Evolutionary conservation across 2,888 invertebrate genomes (phyloP).

Genomic region (Andrena marginata): DNA sequence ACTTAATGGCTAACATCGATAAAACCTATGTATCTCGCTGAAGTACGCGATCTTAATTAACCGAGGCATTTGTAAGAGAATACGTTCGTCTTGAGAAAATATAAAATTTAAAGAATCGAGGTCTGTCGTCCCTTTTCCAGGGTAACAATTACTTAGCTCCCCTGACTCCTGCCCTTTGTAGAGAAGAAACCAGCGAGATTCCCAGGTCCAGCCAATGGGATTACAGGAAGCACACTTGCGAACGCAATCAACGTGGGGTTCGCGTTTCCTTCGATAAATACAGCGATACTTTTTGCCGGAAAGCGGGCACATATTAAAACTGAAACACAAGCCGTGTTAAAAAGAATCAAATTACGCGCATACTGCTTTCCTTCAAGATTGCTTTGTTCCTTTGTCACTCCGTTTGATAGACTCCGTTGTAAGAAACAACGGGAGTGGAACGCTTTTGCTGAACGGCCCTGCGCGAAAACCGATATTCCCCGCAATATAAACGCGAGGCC

Average conservation of each 20-base stretch:
- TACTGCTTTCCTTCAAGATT: not conserved
- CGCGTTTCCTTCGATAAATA: not conserved
- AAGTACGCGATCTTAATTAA: not conserved
- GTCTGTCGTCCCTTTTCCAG: not conserved
- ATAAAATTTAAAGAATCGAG: not conserved
- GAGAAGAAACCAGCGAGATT: not conserved
- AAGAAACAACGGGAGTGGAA: not conserved
- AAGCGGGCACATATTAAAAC: constrained; percentile 1
- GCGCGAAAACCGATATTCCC: too few relatives aligned
- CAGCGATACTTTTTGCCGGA: not conserved
- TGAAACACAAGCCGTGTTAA: not conserved
- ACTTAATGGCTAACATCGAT: not conserved
- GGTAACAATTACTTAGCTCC: not conserved
- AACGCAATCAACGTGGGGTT: not conserved
- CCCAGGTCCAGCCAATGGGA: not conserved
- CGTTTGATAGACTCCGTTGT: constrained; percentile 10
- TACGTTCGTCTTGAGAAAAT: not conserved
- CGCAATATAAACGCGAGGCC: too few relatives aligned
- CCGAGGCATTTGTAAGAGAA: not conserved
- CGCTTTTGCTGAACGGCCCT: too few relatives aligned
- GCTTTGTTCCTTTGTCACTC: not conserved
- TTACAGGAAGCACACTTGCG: not conserved
- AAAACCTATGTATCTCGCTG: not conserved
- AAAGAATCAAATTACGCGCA: constrained; percentile 11
- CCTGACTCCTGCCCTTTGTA: not conserved